Conservation (phyloP, 2,888 invertebrate species). For the Drosophila mimica region DNA sequence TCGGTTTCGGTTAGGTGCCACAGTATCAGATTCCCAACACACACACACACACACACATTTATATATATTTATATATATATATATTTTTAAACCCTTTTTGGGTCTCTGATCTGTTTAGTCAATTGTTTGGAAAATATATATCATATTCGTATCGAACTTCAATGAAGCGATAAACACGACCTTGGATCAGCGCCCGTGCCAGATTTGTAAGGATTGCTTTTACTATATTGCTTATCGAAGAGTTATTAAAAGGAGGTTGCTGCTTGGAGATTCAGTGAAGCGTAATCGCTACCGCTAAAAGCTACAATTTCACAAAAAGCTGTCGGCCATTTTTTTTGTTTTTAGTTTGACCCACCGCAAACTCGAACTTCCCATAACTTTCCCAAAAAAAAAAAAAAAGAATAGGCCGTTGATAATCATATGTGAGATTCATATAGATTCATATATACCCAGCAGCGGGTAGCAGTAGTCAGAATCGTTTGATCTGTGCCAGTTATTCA, state of each 20-base stretch:
- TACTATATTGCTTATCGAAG: not conserved
- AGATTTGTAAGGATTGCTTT: conserved; percentile 21
- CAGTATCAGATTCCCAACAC: conserved; percentile 78
- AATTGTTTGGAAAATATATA: conserved; percentile 84
- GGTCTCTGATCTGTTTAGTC: conserved; percentile 75
- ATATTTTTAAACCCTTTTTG: conserved; percentile 71
- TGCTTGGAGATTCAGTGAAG: conserved; percentile 41
- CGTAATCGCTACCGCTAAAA: conserved; percentile 56
- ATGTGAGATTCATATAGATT: not conserved
- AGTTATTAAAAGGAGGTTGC: not conserved
- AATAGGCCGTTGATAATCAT: conserved; percentile 22
- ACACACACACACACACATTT: not conserved
- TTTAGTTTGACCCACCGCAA: conserved; percentile 33
- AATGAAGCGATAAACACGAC: conserved; percentile 63
- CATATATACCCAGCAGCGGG: conserved; percentile 56
- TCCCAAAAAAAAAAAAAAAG: conserved; percentile 26
- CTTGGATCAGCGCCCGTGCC: conserved; percentile 71
- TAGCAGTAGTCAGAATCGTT: conserved; percentile 28
- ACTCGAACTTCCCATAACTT: conserved; percentile 35
- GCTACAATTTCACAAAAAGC: conserved; percentile 47
- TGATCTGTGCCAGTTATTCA: conserved; percentile 56
- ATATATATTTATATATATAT: not conserved
- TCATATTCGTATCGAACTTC: conserved; percentile 45
- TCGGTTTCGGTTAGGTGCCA: conserved; percentile 83
- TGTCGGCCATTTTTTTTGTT: conserved; percentile 20